Percentiles rank a stretch among this genome's conserved stretches.
Evolutionary conservation across 1,140 invertebrate genomes (phyloP).

Genomic region (Heliothis subflexa): DNA sequence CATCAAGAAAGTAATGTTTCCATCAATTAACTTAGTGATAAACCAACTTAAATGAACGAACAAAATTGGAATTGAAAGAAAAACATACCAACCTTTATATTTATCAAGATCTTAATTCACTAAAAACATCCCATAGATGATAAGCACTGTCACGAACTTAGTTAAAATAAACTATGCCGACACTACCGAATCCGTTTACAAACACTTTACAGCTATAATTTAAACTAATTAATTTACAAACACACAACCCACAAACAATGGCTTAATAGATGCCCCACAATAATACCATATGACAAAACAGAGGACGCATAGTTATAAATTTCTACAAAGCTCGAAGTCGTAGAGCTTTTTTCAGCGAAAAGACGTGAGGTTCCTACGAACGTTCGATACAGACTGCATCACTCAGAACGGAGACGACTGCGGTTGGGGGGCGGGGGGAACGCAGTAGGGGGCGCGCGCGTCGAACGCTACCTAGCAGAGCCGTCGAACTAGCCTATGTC

Average conservation of each 20-base stretch:
- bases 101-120: conserved; percentile 64
- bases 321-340: conserved; percentile 78
- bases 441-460: conserved; percentile 75
- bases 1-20: no score
- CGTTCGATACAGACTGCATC: conserved; percentile 76
- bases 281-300: conserved; percentile 54
- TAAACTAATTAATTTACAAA: conserved; percentile 53
- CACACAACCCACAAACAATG: conserved; percentile 60
- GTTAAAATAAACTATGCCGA: conserved; percentile 68
- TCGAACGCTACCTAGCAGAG: conserved; percentile 66
- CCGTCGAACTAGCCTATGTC: conserved; percentile 78
- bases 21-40: no score
- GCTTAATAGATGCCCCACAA: conserved; percentile 51
- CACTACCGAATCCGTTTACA: conserved; percentile 69
- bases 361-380: conserved; percentile 57
- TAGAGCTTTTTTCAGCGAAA: conserved; percentile 65
- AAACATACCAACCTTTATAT: conserved; percentile 66
- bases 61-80: neutral
- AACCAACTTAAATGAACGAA: no score
- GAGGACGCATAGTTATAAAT: conserved; percentile 72
- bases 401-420: conserved; percentile 51
- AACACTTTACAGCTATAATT: conserved; percentile 60
- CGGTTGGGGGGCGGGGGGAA: conserved; percentile 60
- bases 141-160: conserved; percentile 75
- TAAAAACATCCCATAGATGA: conserved; percentile 68